Evolutionary conservation across 2,113 vertebrate genomes (phyloP), one percentile per base, ranked within the genome.

Genomic region (Ailuropoda melanoleuca): DNA sequence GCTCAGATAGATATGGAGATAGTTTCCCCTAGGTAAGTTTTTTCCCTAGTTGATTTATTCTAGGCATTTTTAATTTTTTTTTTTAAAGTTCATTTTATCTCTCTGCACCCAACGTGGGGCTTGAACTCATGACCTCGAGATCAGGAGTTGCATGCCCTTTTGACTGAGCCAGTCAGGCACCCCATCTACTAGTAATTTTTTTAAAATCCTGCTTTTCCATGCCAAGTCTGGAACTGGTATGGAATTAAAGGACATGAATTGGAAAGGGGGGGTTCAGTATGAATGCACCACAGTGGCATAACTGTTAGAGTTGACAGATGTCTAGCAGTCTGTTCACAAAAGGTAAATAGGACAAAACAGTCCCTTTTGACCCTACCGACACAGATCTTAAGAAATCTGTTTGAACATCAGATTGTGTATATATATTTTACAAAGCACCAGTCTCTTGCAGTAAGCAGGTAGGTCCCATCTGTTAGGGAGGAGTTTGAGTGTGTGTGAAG

Each of bases 381-480:
- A 64, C 39, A 86, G 80, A 88, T 90, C 48, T 93, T 90, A 77
- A 95, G 50, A 90, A 88, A 90, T 60, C 39, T 83, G 24, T 85
- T 37, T 77, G 55, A 26, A 39, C 84, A 56, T 53, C 31, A 34
- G 18, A 60, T 39, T 70, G 66, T 53, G 23, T 74, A 21, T 80
- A 29, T 81, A 24, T 94, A 21, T 93, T 86, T 80, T 87, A 56
- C 39, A 93, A 85, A 68, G 60, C 68, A 92, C 81, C 81, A 84
- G 88, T 93, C 24, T 93, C 90, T 96, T 95, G 31, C 89, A 48
- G 64, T 92, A n/a, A 93, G 87, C n/a, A 77, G 23, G 50, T 60
- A 85, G n/a, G 43, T 64, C 60, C 50, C 55, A 24, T 72, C 14
- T 72, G 62, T 78, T 56, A 50, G 48, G 48, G 80, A 60, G 37